phyloP scores from a whole-genome alignment of 2,888 invertebrate species.

The Globia sparganii region DNA sequence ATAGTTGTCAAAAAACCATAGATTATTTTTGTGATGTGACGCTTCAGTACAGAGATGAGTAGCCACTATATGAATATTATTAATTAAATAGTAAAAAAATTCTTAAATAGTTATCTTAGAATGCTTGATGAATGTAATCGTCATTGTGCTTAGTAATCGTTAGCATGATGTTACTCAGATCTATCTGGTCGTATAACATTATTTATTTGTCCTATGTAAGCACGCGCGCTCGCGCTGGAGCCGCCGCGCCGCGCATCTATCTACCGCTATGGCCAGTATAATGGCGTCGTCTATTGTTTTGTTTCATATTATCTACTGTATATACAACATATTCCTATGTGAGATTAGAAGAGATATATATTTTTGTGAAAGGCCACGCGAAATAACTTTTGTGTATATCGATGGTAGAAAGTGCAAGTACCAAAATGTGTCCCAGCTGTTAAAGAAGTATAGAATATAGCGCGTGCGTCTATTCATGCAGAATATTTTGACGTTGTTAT shows the following conservation, averaged over 20 bases:
- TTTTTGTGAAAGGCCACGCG: conserved; percentile 77
- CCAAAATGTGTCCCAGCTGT: conserved; percentile 60
- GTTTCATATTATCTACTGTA: conserved; percentile 74
- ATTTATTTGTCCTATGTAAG: conserved; percentile 71
- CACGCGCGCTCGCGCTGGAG: conserved; percentile 62
- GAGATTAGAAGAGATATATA: conserved; percentile 79
- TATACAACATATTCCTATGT: conserved; percentile 75
- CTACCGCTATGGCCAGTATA: conserved; percentile 60
- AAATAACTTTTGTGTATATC: conserved; percentile 63
- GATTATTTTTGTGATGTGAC: conserved; percentile 83
- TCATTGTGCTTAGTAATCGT: conserved; percentile 90
- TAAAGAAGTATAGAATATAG: conserved; percentile 52
- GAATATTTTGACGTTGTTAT: conserved; percentile 80
- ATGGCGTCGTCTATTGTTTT: conserved; percentile 62
- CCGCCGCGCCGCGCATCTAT: conserved; percentile 49
- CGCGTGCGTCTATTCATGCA: conserved; percentile 71
- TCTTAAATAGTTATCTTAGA: conserved; percentile 86
- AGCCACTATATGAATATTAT: conserved; percentile 85
- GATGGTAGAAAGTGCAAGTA: conserved; percentile 63
- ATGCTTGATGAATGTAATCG: conserved; percentile 89
- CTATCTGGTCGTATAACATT: conserved; percentile 79
- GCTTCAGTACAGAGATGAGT: conserved; percentile 88
- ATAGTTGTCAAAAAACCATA: conserved; percentile 66
- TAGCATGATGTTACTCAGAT: conserved; percentile 87
- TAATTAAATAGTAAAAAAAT: conserved; percentile 82